phyloP scores from a whole-genome alignment of 2,888 invertebrate genomes.

The Cheilosia scutellata region DNA sequence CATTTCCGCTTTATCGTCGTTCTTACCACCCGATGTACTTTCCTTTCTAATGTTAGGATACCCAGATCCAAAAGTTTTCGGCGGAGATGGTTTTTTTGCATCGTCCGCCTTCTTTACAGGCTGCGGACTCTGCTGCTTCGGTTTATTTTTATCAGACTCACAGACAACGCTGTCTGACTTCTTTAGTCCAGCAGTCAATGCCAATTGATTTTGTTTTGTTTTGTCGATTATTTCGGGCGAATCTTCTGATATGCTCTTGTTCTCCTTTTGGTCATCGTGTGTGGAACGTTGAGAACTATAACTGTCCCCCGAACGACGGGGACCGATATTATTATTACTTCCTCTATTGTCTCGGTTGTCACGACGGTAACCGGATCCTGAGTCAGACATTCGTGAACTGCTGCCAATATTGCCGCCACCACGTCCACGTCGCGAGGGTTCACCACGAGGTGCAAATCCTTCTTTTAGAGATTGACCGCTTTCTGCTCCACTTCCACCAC shows the following conservation, averaged over 20 bases:
- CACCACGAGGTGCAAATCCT: constrained; percentile 94
- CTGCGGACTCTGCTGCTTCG: constrained; percentile 78
- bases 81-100: constrained; percentile 76
- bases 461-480: constrained; percentile 84
- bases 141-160: constrained; percentile 76
- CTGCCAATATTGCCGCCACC: constrained; percentile 86
- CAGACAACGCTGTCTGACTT: constrained; percentile 75
- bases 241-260: constrained; percentile 80
- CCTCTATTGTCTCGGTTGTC: constrained; percentile 73
- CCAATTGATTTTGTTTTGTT: constrained; percentile 88
- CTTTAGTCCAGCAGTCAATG: constrained; percentile 87
- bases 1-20: constrained; percentile 91
- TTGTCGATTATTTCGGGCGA: constrained; percentile 86
- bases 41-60: constrained; percentile 76
- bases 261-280: constrained; percentile 80
- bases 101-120: constrained; percentile 64
- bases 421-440: constrained; percentile 94
- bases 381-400: constrained; percentile 78
- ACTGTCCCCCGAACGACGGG: constrained; percentile 86
- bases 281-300: constrained; percentile 76
- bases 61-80: constrained; percentile 78
- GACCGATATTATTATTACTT: constrained; percentile 87
- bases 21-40: constrained; percentile 74
- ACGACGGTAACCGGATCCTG: constrained; percentile 82
- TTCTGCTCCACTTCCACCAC: constrained; percentile 75